Percentiles rank a stretch among this genome's conserved stretches.
Evolutionary conservation across 2,888 invertebrate species (phyloP).

Genomic region (Isotomurus palustris): DNA sequence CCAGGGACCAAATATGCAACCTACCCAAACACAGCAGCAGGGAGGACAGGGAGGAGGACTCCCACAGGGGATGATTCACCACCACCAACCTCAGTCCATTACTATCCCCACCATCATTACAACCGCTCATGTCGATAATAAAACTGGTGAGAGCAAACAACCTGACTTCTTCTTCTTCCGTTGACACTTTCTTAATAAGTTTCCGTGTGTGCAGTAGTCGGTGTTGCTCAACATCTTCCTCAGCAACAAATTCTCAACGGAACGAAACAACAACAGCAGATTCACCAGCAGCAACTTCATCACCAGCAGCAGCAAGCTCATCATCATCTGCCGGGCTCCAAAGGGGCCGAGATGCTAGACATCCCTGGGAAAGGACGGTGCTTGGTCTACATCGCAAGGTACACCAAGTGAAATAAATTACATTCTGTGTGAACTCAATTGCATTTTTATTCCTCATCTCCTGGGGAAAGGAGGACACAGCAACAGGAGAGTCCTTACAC

Average conservation of each 20-base stretch:
- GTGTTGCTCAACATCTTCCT: constrained; percentile 35
- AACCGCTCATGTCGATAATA: constrained; percentile 46
- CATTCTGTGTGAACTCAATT: no score
- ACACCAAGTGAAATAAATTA: constrained; percentile 47
- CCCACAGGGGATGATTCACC: constrained; percentile 30
- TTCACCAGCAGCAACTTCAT: constrained; percentile 20
- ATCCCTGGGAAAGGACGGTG: constrained; percentile 90
- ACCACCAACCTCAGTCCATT: constrained; percentile 31
- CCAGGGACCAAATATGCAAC: constrained; percentile 55
- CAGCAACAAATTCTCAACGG: constrained; percentile 44
- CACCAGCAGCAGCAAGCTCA: constrained; percentile 38
- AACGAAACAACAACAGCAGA: constrained; percentile 29
- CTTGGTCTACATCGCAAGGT: constrained; percentile 85
- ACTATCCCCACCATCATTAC: constrained; percentile 49
- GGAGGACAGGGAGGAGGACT: constrained; percentile 28
- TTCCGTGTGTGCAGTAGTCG: constrained; percentile 25
- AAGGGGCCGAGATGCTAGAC: constrained; percentile 77
- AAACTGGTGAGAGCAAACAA: constrained; percentile 30
- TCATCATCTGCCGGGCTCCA: constrained; percentile 45
- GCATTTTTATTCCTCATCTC: no score
- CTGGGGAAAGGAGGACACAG: no score
- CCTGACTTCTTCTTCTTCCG: neutral
- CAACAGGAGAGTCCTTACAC: no score
- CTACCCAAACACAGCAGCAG: constrained; percentile 25
- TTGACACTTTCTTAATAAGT: neutral